Conservation (phyloP, 2,113 vertebrate genomes). For the Pituophis catenifer region DNA sequence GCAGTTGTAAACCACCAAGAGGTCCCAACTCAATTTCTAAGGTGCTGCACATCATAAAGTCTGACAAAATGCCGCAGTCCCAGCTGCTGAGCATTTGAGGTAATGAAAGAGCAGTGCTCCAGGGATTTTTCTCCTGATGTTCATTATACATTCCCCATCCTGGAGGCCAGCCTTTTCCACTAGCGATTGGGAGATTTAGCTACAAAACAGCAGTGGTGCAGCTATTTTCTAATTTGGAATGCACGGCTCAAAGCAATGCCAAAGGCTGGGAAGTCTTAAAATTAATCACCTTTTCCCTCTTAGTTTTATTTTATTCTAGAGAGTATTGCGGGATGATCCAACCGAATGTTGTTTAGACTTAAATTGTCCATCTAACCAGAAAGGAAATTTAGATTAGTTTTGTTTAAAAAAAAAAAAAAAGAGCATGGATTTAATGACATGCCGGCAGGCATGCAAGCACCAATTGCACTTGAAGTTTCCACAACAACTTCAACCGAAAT, state of each 20-base stretch:
- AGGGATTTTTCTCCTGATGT: neutral
- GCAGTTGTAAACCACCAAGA: constrained; percentile 45
- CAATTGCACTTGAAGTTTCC: neutral
- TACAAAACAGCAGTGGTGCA: neutral
- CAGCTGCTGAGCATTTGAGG: constrained; percentile 44
- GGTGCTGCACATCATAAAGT: constrained; percentile 51
- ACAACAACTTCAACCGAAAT: neutral
- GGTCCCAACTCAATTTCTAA: constrained; percentile 56
- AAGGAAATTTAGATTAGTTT: neutral
- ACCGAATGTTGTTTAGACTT: neutral
- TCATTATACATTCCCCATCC: constrained; percentile 5
- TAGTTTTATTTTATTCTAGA: neutral
- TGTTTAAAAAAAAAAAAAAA: neutral
- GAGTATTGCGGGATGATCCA: constrained; percentile 24
- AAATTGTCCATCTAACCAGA: neutral
- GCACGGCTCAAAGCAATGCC: constrained; percentile 3
- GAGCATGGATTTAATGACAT: neutral
- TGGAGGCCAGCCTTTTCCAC: neutral
- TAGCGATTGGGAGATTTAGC: constrained; percentile 37
- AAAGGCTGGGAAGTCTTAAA: neutral
- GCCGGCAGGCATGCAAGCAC: neutral
- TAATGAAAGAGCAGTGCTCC: constrained; percentile 30
- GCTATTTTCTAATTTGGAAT: constrained; percentile 14
- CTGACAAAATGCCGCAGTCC: constrained; percentile 52
- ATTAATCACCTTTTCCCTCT: neutral